Evolutionary conservation across 2,113 vertebrate genomes (phyloP), one percentile per base, ranked within the genome.

Genomic region (Atlantisia rogersi): DNA sequence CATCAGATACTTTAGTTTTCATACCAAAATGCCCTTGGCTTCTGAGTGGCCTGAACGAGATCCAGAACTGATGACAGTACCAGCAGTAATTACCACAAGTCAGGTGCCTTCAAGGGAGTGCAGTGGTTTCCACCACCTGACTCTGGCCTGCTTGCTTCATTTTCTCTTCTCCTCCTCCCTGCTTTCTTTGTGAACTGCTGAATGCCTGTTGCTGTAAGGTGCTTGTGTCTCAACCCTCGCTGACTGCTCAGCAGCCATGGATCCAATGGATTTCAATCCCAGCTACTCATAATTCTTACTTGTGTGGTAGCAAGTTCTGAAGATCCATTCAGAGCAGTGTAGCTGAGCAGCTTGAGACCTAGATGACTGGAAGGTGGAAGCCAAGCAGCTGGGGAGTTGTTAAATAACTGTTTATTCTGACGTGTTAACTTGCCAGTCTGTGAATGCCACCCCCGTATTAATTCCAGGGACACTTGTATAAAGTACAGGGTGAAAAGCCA

Each of bases 301-400:
- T n/a, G 22, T 1, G 9, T 13, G 25, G 53, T 44, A 68, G 75
- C 42, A 56, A 64, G 78, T 56, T 42, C 69, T 52, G 52, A 32
- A 55, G 84, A 64, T 26, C 69, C 35, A 2, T 56, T 91, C 26
- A 21, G 5, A n/a, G 59, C 55, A 32, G 64, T 0, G 15, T 31
- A 7, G 44, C 26, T 56, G 86, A 93, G 80, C 92, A 93, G 92
- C 59, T 77, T 87, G 82, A 83, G 80, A 26, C 56, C 88, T 77
- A 52, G 58, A 22, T 31, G 87, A 7, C 31, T 76, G 67, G 1
- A 8, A 52, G 88, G 79, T 59, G 83, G 82, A 56, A 81, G 77
- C 76, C 80, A 79, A 58, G 82, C 87, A 86, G 74, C 37, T 80
- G 62, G 63, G 59, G 62, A 70, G 73, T 17, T 92, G 85, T 82